A percentile compares a stretch with the other conserved stretches of the same genome.
Evolutionary conservation across 2,888 invertebrate genomes (phyloP).

Genomic region (Drosophila paracracens): DNA sequence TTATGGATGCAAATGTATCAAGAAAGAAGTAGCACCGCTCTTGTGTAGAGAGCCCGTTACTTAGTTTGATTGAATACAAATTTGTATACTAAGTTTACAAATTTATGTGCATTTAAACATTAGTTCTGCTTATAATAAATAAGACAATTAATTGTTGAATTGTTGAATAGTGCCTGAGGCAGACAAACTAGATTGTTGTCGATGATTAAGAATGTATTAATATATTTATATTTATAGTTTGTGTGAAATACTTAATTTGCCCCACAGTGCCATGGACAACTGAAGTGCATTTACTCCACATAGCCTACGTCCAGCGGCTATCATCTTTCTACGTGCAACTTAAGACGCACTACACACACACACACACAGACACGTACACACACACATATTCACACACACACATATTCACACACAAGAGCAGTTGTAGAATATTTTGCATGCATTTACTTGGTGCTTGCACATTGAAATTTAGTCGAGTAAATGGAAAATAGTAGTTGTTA

Average conservation of each 20-base stretch:
- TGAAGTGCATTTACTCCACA: not conserved
- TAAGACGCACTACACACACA: not conserved
- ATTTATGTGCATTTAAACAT: too few relatives aligned
- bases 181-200: not conserved
- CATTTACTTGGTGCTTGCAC: conserved; percentile 43
- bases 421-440: conserved; percentile 37
- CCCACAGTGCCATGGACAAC: not conserved
- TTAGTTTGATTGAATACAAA: not conserved
- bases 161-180: not conserved
- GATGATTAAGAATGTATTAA: not conserved
- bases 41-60: not conserved
- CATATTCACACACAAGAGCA: not conserved
- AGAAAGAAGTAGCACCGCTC: not conserved
- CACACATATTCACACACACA: not conserved
- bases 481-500: conserved; percentile 49
- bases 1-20: not conserved
- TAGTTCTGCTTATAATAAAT: not conserved
- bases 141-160: not conserved
- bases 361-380: not conserved
- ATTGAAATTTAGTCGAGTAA: conserved; percentile 32
- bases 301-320: not conserved
- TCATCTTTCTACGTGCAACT: not conserved
- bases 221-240: too few relatives aligned
- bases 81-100: not conserved
- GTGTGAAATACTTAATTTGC: not conserved